Percentiles rank a stretch among this genome's conserved stretches.
Evolutionary conservation across 2,797 vertebrate genomes (phyloP).

Genomic region (Epinephelus awoara): DNA sequence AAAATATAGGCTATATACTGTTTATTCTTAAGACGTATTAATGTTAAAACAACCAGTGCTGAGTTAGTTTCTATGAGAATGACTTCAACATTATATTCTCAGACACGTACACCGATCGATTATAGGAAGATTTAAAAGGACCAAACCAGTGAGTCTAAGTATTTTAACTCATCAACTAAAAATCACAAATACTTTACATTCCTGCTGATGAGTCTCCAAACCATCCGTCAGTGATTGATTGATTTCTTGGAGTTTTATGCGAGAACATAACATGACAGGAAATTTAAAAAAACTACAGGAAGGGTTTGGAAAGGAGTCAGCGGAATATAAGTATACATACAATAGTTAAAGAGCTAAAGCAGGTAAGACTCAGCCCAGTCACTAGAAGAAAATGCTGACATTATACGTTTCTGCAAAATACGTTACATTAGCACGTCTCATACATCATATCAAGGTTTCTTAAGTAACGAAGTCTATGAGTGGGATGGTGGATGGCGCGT

Average conservation of each 20-base stretch:
- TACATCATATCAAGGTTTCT: too few relatives aligned
- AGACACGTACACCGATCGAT: conserved; percentile 39
- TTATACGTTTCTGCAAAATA: too few relatives aligned
- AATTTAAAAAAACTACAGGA: neutral
- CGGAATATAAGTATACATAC: neutral
- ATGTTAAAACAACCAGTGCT: conserved; percentile 66
- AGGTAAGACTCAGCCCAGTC: neutral
- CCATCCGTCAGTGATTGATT: neutral
- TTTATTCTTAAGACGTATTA: conserved; percentile 61
- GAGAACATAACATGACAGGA: too few relatives aligned
- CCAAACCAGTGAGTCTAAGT: neutral
- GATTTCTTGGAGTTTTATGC: neutral
- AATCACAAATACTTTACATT: neutral
- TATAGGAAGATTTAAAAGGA: conserved; percentile 32
- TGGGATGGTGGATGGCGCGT: too few relatives aligned
- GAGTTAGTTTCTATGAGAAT: conserved; percentile 44
- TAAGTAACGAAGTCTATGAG: too few relatives aligned
- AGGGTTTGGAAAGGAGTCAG: neutral
- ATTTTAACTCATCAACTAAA: neutral
- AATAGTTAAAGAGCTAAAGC: conserved; percentile 16
- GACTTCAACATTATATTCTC: conserved; percentile 34
- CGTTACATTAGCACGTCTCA: too few relatives aligned
- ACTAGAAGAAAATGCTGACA: too few relatives aligned
- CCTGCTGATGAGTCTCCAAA: neutral
- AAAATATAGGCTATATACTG: conserved; percentile 82